phyloP scores from a whole-genome alignment of 2,113 vertebrate genomes.

The Tyto alba region DNA sequence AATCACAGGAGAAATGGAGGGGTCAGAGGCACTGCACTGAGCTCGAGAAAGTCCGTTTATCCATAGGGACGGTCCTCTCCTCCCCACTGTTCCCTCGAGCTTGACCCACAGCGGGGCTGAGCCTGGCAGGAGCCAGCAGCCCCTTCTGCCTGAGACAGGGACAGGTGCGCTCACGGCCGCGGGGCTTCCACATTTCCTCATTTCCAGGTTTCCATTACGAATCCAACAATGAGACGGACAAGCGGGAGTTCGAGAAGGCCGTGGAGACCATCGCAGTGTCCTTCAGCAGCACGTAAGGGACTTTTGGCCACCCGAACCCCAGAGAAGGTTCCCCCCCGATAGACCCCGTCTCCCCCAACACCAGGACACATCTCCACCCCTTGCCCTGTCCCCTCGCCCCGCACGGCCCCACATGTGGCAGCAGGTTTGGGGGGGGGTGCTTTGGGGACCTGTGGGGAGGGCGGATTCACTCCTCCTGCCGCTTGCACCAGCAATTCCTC shows the following conservation, averaged over 20 bases:
- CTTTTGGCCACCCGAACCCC: fast-evolving
- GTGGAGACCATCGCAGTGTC: slow-evolving; percentile 94
- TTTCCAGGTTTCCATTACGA: slow-evolving; percentile 89
- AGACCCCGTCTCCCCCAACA: fast-evolving
- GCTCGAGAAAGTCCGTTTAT: background rate
- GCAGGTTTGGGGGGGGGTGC: background rate
- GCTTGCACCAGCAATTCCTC: background rate
- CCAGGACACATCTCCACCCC: background rate
- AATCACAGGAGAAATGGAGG: fast-evolving
- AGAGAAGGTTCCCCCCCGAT: background rate
- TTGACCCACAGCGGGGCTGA: background rate
- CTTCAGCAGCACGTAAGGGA: slow-evolving; percentile 93
- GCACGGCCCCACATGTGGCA: fast-evolving
- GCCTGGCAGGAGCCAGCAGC: background rate
- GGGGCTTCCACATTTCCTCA: background rate
- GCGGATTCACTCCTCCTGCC: background rate
- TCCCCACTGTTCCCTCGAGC: background rate
- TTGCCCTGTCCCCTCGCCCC: fast-evolving
- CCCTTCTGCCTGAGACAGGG: background rate
- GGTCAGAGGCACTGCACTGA: background rate
- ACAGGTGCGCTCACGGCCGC: fast-evolving
- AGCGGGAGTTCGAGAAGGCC: slow-evolving; percentile 92
- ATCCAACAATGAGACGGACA: slow-evolving; percentile 81
- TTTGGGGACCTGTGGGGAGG: background rate
- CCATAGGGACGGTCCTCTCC: background rate